Evolutionary conservation across 2,113 vertebrate genomes (phyloP), one percentile per base, ranked within the genome.

Genomic region (Erinaceus europaeus): DNA sequence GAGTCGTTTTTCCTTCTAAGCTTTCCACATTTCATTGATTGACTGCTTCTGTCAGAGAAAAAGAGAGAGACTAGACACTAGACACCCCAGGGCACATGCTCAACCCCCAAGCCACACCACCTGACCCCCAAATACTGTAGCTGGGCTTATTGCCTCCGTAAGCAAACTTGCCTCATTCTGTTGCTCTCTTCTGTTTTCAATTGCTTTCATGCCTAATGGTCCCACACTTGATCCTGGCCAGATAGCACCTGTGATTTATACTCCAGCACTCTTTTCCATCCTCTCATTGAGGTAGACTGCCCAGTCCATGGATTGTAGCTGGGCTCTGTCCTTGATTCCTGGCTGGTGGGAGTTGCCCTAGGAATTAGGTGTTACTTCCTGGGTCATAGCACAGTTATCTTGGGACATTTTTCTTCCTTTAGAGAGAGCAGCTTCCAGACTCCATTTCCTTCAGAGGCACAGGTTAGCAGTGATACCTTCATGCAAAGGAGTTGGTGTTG

Each of bases 401-500:
- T 67, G 32, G 71, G 40, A n/a, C 57, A 55, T 18, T 32, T 67
- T 48, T 65, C 61, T 78, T 53, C 52, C 12, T 62, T 38, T 17
- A 34, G 82, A 71, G 55, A 65, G 55, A 57, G 15, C 15, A 78
- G 20, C 32, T 59, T 65, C 13, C 29, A 1, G 9, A 1, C 29
- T 10, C 8, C 2, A 46, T 78, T 78, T 50, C 38, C 67, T 21
- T n/a, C 1, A 38, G 77, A 81, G 65, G 48, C 21, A 75, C 48
- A n/a, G 2, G 71, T 25, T 38, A 57, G 38, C 0, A 0, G 18
- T 32, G 23, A 29, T 4, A 17, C 25, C 0, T 12, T 9, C 61
- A n/a, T n/a, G n/a, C n/a, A n/a, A n/a, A n/a, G n/a, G n/a, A n/a
- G n/a, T n/a, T n/a, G n/a, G n/a, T n/a, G n/a, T 46, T 32, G 62